These are phyloP conservation scores for Papilio machaon DNA, from an alignment of 1,140 invertebrate species.

Conservation along the genomic window DNA sequence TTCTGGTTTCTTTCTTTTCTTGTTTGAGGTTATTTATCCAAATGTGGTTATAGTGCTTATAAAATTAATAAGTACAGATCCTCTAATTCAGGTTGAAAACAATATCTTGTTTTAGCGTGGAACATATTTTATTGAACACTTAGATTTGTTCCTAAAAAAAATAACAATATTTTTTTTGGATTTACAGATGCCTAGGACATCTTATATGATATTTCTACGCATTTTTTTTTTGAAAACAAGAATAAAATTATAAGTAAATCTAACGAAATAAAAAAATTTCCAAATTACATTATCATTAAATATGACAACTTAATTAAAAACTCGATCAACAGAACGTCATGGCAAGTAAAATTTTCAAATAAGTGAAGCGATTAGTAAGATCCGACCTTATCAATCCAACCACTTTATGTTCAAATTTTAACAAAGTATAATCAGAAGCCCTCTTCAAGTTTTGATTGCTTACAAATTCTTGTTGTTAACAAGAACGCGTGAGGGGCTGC, in stretches of 20 bases:
- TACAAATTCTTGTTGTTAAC: constrained; percentile 49
- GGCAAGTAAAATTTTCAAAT: neutral
- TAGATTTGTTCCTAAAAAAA: too few relatives aligned
- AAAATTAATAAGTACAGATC: neutral
- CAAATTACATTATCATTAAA: neutral
- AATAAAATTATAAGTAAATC: neutral
- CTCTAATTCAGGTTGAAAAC: too few relatives aligned
- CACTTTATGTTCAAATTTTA: constrained; percentile 27
- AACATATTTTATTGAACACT: too few relatives aligned
- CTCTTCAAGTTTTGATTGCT: constrained; percentile 53
- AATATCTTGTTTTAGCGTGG: too few relatives aligned
- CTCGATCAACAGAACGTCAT: constrained; percentile 14
- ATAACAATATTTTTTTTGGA: too few relatives aligned
- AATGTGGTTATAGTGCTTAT: neutral
- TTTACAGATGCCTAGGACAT: too few relatives aligned
- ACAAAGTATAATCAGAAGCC: constrained; percentile 40
- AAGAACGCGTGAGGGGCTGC: neutral
- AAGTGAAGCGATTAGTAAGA: neutral
- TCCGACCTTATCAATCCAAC: constrained; percentile 26
- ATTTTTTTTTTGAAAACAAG: neutral
- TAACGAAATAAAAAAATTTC: neutral
- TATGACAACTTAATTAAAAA: constrained; percentile 5
- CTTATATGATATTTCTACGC: too few relatives aligned
- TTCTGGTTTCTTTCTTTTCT: too few relatives aligned
- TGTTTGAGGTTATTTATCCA: too few relatives aligned